These are phyloP conservation scores for Nasua narica DNA, from an alignment of 2,797 vertebrate species.

Conservation along the genomic window DNA sequence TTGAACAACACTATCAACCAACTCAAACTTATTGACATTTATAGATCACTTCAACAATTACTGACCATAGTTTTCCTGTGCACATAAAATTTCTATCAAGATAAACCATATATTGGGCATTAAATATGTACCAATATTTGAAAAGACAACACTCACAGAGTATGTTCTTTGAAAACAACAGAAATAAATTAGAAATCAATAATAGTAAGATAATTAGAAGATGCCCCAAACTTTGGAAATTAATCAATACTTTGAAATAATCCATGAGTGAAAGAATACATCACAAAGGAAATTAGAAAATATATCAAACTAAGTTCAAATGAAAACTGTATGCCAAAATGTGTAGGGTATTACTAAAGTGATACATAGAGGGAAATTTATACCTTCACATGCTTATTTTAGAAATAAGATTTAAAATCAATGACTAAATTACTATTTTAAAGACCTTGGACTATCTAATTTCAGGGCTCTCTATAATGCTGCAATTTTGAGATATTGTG, in stretches of 20 bases:
- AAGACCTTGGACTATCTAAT: not conserved
- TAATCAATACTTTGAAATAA: not conserved
- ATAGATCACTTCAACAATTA: not conserved
- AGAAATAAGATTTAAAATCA: not conserved
- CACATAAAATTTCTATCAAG: not conserved
- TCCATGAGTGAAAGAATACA: not conserved
- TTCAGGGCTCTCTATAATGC: not conserved
- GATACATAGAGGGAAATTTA: not conserved
- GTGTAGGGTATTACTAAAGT: not conserved
- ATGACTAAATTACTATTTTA: not conserved
- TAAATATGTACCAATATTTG: not conserved
- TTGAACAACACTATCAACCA: not conserved
- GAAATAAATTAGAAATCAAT: not conserved
- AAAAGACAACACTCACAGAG: not conserved
- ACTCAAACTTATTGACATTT: not conserved
- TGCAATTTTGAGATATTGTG: not conserved
- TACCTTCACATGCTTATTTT: not conserved
- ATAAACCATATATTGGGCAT: not conserved
- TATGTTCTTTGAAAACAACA: not conserved
- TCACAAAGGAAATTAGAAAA: not conserved
- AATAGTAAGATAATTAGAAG: conserved; percentile 17
- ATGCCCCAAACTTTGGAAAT: not conserved
- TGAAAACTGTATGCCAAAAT: not conserved
- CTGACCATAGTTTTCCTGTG: not conserved
- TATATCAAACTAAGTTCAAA: not conserved